Conservation (phyloP, 2,797 vertebrate species). For the Apogon talboti region DNA sequence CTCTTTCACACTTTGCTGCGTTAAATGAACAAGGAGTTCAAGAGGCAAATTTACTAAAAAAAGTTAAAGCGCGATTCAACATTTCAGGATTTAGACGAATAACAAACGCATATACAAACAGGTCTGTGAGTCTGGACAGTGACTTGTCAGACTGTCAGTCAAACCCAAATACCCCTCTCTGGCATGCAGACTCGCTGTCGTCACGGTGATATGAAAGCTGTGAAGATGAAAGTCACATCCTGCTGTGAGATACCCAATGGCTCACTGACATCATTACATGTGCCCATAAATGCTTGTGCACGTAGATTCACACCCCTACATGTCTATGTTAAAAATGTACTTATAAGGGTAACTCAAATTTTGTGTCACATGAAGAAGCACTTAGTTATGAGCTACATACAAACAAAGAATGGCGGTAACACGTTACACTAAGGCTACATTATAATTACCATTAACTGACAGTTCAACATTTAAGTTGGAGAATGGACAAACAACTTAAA, state of each 20-base stretch:
- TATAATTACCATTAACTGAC: too few relatives aligned
- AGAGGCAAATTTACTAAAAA: neutral
- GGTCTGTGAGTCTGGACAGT: slow-evolving; percentile 13
- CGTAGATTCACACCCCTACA: slow-evolving; percentile 23
- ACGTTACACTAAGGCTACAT: too few relatives aligned
- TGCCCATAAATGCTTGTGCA: slow-evolving; percentile 3
- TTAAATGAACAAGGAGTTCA: neutral
- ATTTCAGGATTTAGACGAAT: too few relatives aligned
- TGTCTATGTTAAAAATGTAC: slow-evolving; percentile 28
- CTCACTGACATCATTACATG: slow-evolving; percentile 48
- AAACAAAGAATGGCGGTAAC: too few relatives aligned
- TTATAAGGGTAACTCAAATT: neutral
- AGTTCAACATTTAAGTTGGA: too few relatives aligned
- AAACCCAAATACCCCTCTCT: slow-evolving; percentile 40
- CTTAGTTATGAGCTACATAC: neutral
- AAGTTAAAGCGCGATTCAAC: too few relatives aligned
- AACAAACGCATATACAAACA: neutral
- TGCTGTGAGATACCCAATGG: slow-evolving; percentile 43
- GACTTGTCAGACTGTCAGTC: slow-evolving; percentile 57
- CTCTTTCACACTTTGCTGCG: neutral
- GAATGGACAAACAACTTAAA: too few relatives aligned
- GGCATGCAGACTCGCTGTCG: slow-evolving; percentile 64
- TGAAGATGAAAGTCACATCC: slow-evolving; percentile 61
- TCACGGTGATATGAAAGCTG: slow-evolving; percentile 53
- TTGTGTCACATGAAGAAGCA: neutral